These are phyloP conservation scores for Aphis craccivora DNA, from an alignment of 1,140 invertebrate species.

Conservation along the genomic window DNA sequence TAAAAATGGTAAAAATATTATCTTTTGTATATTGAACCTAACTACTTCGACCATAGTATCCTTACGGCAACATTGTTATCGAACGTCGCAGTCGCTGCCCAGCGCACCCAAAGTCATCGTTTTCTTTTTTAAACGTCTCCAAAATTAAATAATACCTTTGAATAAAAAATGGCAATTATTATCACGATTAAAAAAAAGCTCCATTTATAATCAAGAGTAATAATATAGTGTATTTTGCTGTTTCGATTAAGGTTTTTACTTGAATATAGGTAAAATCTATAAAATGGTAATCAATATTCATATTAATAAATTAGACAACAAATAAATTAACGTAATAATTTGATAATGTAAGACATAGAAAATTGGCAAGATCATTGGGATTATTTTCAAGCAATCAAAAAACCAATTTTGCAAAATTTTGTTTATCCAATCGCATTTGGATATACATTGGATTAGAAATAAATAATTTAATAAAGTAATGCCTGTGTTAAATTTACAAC, in stretches of 20 bases:
- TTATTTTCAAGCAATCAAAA: not conserved
- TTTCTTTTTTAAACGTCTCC: not conserved
- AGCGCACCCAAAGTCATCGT: not conserved
- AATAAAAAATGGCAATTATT: not conserved
- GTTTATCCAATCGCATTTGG: not conserved
- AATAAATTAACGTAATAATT: not conserved
- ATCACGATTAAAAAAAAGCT: not conserved
- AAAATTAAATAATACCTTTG: not conserved
- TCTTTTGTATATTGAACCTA: not conserved
- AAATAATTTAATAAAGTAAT: not conserved
- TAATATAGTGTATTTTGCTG: not conserved
- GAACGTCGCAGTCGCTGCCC: not conserved
- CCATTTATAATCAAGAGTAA: not conserved
- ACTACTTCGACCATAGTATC: not conserved
- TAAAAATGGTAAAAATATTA: constrained; percentile 13
- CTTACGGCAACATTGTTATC: not conserved
- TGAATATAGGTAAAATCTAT: too few species aligned
- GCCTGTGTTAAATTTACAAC: not conserved
- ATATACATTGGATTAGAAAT: not conserved
- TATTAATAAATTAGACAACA: not conserved
- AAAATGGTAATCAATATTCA: not conserved
- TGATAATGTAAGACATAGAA: not conserved
- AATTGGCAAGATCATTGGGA: too few species aligned
- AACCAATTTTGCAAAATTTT: not conserved
- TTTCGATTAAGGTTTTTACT: not conserved